These are phyloP conservation scores for Eupleurogrammus muticus DNA, from an alignment of 2,797 vertebrate genomes.

Conservation along the genomic window DNA sequence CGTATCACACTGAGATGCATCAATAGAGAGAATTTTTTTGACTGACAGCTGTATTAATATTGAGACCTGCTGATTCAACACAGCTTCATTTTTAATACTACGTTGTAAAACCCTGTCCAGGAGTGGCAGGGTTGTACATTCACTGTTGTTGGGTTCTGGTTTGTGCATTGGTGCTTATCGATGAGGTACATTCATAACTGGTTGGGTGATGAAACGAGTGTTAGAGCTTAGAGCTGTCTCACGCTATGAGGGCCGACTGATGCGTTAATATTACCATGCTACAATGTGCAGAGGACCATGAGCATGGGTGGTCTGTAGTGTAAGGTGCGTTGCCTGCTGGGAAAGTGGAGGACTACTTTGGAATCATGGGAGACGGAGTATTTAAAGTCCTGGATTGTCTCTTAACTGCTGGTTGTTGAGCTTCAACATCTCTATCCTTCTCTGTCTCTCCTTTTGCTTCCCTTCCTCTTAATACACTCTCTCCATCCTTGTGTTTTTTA, in stretches of 20 bases:
- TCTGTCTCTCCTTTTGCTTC: constrained; percentile 68
- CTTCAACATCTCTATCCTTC: constrained; percentile 71
- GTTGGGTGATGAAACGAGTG: constrained; percentile 58
- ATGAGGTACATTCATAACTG: constrained; percentile 85
- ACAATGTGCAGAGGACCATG: constrained; percentile 75
- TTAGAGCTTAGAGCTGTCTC: constrained; percentile 59
- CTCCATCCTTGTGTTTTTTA: constrained; percentile 45
- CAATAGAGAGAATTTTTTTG: constrained; percentile 37
- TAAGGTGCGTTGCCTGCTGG: constrained; percentile 80
- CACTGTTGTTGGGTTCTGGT: constrained; percentile 69
- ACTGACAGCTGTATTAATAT: constrained; percentile 33
- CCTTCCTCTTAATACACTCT: constrained; percentile 57
- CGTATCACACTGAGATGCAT: constrained; percentile 57
- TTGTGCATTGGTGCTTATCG: constrained; percentile 79
- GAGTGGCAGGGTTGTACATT: constrained; percentile 79
- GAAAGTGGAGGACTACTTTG: constrained; percentile 78
- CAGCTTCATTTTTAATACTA: constrained; percentile 49
- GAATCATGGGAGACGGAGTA: constrained; percentile 69
- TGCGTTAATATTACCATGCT: constrained; percentile 63
- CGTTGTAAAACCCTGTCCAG: constrained; percentile 57
- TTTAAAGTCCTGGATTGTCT: constrained; percentile 82
- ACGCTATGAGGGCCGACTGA: constrained; percentile 55
- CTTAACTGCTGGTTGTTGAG: constrained; percentile 78
- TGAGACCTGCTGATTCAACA: constrained; percentile 45
- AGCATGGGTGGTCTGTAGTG: constrained; percentile 78